A percentile compares a stretch with the other conserved stretches of the same genome.
Conservation (phyloP, 2,888 invertebrate species). For the Ochropleura leucogaster region DNA sequence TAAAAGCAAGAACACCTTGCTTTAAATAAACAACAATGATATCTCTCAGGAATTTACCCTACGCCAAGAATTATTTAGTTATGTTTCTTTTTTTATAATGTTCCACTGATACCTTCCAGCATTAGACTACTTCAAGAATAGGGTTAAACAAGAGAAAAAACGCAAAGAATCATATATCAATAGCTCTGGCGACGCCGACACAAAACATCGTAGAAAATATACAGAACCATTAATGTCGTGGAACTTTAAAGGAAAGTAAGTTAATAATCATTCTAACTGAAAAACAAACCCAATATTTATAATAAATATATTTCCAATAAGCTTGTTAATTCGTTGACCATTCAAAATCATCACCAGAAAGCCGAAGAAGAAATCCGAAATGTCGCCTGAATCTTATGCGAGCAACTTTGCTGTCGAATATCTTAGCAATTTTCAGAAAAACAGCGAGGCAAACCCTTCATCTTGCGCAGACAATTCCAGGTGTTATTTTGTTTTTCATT, state of each 20-base stretch:
- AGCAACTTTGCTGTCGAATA: slow-evolving; percentile 78
- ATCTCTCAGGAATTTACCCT: not conserved
- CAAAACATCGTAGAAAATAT: slow-evolving; percentile 67
- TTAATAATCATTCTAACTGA: slow-evolving; percentile 12
- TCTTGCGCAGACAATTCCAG: slow-evolving; percentile 83
- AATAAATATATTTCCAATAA: not conserved
- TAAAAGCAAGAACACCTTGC: not conserved
- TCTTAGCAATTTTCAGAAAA: slow-evolving; percentile 69
- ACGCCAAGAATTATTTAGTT: not conserved
- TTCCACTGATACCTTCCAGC: slow-evolving; percentile 68
- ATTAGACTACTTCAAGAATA: slow-evolving; percentile 77
- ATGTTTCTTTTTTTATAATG: too few species aligned
- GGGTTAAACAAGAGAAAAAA: slow-evolving; percentile 63
- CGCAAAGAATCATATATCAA: slow-evolving; percentile 67
- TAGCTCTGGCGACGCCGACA: slow-evolving; percentile 80
- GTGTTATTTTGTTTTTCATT: slow-evolving; percentile 60
- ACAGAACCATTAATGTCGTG: slow-evolving; percentile 81
- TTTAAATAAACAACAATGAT: not conserved
- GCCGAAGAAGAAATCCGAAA: slow-evolving; percentile 77
- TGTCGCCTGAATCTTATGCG: slow-evolving; percentile 78
- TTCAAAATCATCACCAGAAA: slow-evolving; percentile 68
- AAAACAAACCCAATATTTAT: not conserved
- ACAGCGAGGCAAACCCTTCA: slow-evolving; percentile 72
- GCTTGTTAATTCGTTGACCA: slow-evolving; percentile 3
- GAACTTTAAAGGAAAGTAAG: slow-evolving; percentile 83